Evolutionary conservation across 2,113 vertebrate genomes (phyloP), one percentile per base, ranked within the genome.

Genomic region (Myxocyprinus asiaticus): DNA sequence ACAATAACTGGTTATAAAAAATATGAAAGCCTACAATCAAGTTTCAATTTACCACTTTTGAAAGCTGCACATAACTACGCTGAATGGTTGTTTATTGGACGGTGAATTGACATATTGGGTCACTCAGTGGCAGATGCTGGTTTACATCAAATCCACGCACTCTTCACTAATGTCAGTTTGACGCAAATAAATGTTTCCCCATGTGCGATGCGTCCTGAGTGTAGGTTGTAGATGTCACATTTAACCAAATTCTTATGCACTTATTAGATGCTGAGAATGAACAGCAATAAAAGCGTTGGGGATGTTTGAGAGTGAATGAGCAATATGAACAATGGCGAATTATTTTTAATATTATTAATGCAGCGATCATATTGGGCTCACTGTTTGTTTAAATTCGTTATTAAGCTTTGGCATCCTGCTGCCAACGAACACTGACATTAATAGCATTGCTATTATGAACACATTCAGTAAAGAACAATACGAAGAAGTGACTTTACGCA

Each of bases 111-210:
- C 3, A 4, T 7, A 14, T 55, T 56, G 17, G 1, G 48, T 14
- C 4, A 55, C 17, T 69, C 15, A 1, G 5, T 7, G 14, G 4
- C 53, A 43, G 22, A n/a, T 43, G 2, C 42, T 55, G 11, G 51
- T 55, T 51, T 33, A 33, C 22, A 33, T 33, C 22, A 33, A 33
- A 33, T 33, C 22, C 22, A 70, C 33, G 17, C 67, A 71, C 22
- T 68, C 50, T 71, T 69, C 9, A 43, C 50, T 42, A 53, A 4
- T 11, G n/a, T 68, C 47, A 17, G 5, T 9, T 55, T 71, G 51
- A 55, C 42, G 69, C 55, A 72, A 72, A 11, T 59, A 47, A 70
- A 55, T 56, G 14, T n/a, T 56, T 56, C 51, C 51, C 12, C 9
- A 4, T 10, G n/a, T 22, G n/a, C 15, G 43, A 6, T 59, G 59